These are phyloP conservation scores for Myopa tessellatipennis DNA, from an alignment of 2,888 invertebrate species.

Conservation along the genomic window DNA sequence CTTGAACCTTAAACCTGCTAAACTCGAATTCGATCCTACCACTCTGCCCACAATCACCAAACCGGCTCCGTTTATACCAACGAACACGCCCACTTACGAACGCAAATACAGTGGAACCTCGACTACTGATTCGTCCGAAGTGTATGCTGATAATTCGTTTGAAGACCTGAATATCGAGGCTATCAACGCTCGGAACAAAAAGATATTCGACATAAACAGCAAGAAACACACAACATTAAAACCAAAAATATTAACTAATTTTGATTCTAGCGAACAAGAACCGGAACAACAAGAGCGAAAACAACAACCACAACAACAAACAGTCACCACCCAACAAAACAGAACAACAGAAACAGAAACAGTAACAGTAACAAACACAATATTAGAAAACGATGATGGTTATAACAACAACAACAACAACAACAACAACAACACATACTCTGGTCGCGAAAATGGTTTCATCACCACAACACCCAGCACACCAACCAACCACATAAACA, in stretches of 20 bases:
- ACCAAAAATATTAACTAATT: constrained; percentile 52
- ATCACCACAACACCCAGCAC: constrained; percentile 58
- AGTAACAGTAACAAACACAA: constrained; percentile 48
- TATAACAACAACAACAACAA: constrained; percentile 4
- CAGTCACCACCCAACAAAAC: constrained; percentile 41
- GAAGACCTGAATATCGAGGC: constrained; percentile 70
- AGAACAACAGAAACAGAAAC: constrained; percentile 40
- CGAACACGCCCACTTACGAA: constrained; percentile 64
- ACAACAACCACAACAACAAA: constrained; percentile 54
- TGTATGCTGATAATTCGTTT: constrained; percentile 58
- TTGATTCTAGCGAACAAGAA: background rate
- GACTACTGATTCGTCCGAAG: constrained; percentile 55
- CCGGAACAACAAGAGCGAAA: constrained; percentile 36
- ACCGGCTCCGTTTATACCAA: constrained; percentile 62
- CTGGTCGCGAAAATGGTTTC: constrained; percentile 52
- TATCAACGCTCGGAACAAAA: constrained; percentile 70
- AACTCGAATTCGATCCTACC: constrained; percentile 58
- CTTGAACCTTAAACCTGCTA: constrained; percentile 62
- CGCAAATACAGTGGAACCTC: constrained; percentile 62
- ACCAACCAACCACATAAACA: constrained; percentile 52
- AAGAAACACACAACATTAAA: constrained; percentile 66
- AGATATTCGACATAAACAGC: constrained; percentile 69
- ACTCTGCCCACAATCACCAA: constrained; percentile 58
- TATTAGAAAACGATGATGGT: constrained; percentile 47
- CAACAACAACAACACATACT: constrained; percentile 37